Conservation (phyloP, 2,113 vertebrate species). For the Petrocephalus zakoni region DNA sequence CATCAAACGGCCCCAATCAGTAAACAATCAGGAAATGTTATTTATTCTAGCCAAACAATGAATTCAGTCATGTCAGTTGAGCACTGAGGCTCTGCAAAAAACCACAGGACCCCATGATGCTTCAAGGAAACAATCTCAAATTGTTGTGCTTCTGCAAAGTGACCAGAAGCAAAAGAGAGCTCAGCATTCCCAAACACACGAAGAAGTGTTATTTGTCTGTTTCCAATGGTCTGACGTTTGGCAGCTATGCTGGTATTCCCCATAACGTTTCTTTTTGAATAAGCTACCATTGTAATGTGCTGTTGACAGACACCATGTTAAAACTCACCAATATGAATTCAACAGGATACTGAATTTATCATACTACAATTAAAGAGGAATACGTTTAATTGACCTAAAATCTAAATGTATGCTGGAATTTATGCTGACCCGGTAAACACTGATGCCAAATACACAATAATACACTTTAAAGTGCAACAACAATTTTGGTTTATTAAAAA, state of each 20-base stretch:
- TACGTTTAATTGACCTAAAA: not conserved
- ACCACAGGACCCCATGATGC: not conserved
- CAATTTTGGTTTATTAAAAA: constrained; percentile 16
- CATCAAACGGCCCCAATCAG: not conserved
- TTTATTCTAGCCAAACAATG: not conserved
- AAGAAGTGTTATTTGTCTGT: not conserved
- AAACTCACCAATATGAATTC: not conserved
- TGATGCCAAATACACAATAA: not conserved
- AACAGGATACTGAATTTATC: not conserved
- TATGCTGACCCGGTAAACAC: not conserved
- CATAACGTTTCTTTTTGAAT: not conserved
- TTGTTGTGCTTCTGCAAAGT: not conserved
- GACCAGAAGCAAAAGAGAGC: not conserved
- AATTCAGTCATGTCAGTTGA: not conserved
- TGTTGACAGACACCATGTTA: not conserved
- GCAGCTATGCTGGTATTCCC: not conserved
- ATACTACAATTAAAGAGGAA: not conserved
- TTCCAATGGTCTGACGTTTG: not conserved
- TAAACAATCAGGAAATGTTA: not conserved
- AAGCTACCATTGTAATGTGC: not conserved
- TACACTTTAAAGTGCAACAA: constrained; percentile 9
- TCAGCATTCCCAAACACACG: not conserved
- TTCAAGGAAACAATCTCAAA: not conserved
- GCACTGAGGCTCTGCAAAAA: not conserved
- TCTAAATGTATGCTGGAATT: not conserved